Evolutionary conservation across 2,797 vertebrate species (phyloP), one percentile per base, ranked within the genome.

Genomic region (Pitangus sulphuratus): DNA sequence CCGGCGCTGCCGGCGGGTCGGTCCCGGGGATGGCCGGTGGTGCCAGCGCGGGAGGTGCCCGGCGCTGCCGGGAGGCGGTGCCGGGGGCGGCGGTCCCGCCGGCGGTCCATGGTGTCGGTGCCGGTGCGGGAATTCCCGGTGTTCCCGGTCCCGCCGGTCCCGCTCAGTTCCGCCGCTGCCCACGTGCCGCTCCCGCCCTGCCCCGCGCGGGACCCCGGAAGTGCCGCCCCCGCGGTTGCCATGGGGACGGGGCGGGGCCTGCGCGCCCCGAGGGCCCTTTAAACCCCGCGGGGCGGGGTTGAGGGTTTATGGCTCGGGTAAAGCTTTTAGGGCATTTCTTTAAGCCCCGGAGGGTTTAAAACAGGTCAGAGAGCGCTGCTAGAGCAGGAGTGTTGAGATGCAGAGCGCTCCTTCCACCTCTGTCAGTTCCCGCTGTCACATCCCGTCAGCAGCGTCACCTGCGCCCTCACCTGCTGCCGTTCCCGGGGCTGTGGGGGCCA

Each of bases 131-230:
- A 6, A 37, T 35, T 18, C 9, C 56, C 33, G 33, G 4, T 9
- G 35, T 37, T 14, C 30, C 57, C 57, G 7, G 1, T 19, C 10
- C 35, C 35, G n/a, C 21, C 1, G 33, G 11, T 57, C 56, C 56
- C 56, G 33, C n/a, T 11, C 75, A 3, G 33, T 65, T 30, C 86
- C 77, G 61, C 40, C 47, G 53, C 1, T 1, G 77, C 54, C 70
- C 70, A 48, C 37, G 70, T 24, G 70, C 78, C 4, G n/a, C n/a
- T 89, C 87, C 87, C 87, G 64, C 11, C 87, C 51, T 77, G 87
- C 87, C 79, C 79, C 71, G 71, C 87, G 87, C 87, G 11, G 37
- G 64, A 70, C 24, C 16, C 79, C 87, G 87, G 87, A 89, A 89
- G 65, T 77, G 44, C 72, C 57, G 79, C 50, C 44, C 44, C 44